phyloP scores from a whole-genome alignment of 2,888 invertebrate genomes.

The Drepana falcataria region DNA sequence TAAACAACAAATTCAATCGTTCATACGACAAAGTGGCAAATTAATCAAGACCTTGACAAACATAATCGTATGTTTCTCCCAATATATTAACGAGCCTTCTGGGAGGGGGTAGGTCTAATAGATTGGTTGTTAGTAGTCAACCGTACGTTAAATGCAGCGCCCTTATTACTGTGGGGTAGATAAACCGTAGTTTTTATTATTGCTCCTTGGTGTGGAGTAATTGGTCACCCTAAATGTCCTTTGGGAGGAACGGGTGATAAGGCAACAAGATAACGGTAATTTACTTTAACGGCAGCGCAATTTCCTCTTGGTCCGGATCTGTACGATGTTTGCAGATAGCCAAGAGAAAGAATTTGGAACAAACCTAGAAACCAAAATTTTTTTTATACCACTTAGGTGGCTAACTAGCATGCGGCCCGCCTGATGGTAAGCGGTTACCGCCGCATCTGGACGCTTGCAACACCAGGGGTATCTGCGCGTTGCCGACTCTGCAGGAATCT shows the following conservation, averaged over 20 bases:
- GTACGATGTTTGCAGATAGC: too few relatives aligned
- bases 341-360: too few relatives aligned
- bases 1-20: slow-evolving; percentile 10
- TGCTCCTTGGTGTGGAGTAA: slow-evolving; percentile 52
- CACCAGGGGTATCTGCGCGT: too few relatives aligned
- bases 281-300: background rate
- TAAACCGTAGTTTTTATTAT: slow-evolving; percentile 70
- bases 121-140: slow-evolving; percentile 59
- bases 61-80: slow-evolving; percentile 1
- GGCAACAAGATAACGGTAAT: slow-evolving; percentile 5
- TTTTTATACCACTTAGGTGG: too few relatives aligned
- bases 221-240: slow-evolving; percentile 30
- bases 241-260: slow-evolving; percentile 7
- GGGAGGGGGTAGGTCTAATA: slow-evolving; percentile 35
- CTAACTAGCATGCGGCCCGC: too few relatives aligned
- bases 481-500: too few relatives aligned
- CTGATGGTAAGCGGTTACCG: too few relatives aligned
- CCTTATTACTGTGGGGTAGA: slow-evolving; percentile 70
- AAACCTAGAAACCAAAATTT: too few relatives aligned
- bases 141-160: slow-evolving; percentile 51
- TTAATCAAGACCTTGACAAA: slow-evolving; percentile 17
- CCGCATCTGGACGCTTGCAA: too few relatives aligned
- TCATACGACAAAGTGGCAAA: slow-evolving; percentile 20
- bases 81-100: slow-evolving; percentile 29
- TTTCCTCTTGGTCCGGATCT: background rate